Conservation (phyloP, 2,888 invertebrate genomes). For the Ligdia adustata region DNA sequence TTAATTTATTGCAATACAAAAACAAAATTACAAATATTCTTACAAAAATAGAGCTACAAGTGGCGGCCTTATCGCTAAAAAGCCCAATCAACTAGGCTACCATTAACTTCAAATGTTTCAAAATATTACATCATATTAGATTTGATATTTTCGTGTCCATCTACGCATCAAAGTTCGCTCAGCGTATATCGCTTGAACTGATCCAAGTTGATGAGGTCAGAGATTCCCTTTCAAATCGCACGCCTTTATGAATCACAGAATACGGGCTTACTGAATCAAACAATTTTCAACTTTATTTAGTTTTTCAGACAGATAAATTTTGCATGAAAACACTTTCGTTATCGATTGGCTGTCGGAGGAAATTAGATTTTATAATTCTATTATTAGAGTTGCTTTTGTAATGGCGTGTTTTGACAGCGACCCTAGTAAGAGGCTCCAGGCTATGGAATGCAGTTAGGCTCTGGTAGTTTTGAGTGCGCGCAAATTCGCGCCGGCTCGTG, state of each 20-base stretch:
- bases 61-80: too few species aligned
- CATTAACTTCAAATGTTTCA: too few species aligned
- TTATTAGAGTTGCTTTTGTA: background rate
- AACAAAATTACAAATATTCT: too few species aligned
- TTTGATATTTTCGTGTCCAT: too few species aligned
- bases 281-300: conserved; percentile 6
- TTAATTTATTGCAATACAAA: too few species aligned
- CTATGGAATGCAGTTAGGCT: conserved; percentile 19
- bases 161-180: too few species aligned
- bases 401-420: background rate
- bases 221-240: background rate
- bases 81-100: too few species aligned
- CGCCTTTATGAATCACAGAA: conserved; percentile 24
- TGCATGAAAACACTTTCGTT: too few species aligned
- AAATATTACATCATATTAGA: too few species aligned
- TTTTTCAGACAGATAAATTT: too few species aligned
- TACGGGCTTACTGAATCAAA: background rate
- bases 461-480: conserved; percentile 4
- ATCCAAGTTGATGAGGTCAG: background rate
- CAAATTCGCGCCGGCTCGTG: conserved; percentile 3
- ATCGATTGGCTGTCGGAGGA: too few species aligned
- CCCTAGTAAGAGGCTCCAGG: conserved; percentile 4
- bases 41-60: too few species aligned
- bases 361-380: background rate
- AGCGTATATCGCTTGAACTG: background rate